Conservation (phyloP, 2,113 vertebrate genomes). For the Catagonus wagneri region DNA sequence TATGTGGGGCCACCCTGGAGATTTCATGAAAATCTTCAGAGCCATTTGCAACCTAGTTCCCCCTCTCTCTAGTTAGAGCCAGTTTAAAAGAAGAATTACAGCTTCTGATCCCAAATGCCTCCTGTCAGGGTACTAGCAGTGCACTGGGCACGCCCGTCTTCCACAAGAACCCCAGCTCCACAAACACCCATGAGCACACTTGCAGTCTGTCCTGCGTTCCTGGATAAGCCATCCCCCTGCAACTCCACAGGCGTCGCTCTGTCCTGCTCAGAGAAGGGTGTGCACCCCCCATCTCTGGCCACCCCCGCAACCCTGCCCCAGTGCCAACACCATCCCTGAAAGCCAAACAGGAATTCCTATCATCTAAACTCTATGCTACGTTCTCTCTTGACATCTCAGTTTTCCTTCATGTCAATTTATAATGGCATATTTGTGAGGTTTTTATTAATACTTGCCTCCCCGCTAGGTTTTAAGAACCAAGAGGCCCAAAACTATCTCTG, state of each 20-base stretch:
- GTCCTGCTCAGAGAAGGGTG: not conserved
- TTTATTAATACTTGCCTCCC: not conserved
- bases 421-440: not conserved
- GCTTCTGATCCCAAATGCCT: not conserved
- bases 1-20: not conserved
- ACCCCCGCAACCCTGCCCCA: rapidly evolving
- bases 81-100: slow-evolving; percentile 60
- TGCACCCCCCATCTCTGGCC: not conserved
- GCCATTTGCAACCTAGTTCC: not conserved
- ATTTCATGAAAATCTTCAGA: slow-evolving; percentile 23
- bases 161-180: not conserved
- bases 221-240: not conserved
- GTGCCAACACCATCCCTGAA: not conserved
- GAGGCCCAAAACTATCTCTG: not conserved
- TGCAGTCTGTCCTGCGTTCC: not conserved
- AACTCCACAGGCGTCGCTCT: not conserved
- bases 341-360: not conserved
- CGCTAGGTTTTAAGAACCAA: not conserved
- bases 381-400: not conserved
- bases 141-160: not conserved
- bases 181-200: not conserved
- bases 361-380: not conserved
- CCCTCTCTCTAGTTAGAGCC: slow-evolving; percentile 3
- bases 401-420: not conserved
- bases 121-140: not conserved